These are phyloP conservation scores for Syritta pipiens DNA, from an alignment of 2,888 invertebrate genomes.

Conservation along the genomic window DNA sequence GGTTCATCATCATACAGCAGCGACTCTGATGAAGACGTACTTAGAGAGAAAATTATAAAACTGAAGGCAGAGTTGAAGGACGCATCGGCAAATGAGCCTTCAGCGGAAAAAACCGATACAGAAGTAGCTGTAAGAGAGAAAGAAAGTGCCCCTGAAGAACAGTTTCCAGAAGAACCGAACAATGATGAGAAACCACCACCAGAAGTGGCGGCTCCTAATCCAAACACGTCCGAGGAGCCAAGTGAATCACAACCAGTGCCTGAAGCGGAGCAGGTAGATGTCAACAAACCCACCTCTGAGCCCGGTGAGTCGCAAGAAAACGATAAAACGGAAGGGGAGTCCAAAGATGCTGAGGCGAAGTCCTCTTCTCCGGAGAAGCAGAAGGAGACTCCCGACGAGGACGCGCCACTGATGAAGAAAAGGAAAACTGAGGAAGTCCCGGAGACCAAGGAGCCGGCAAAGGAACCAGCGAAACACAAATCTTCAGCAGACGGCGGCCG, in stretches of 20 bases:
- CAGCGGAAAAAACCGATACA: not conserved
- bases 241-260: too few species aligned
- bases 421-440: not conserved
- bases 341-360: not conserved
- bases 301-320: too few species aligned
- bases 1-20: conserved; percentile 22
- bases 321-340: not conserved
- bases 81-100: not conserved
- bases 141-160: not conserved
- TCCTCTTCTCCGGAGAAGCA: not conserved
- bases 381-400: not conserved
- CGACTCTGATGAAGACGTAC: conserved; percentile 12
- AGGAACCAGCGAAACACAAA: conserved; percentile 1
- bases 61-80: not conserved
- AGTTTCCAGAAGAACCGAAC: too few species aligned
- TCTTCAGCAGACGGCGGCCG: conserved; percentile 25
- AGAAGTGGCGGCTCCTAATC: too few species aligned
- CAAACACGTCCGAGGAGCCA: too few species aligned
- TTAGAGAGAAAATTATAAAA: not conserved
- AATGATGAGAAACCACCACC: too few species aligned
- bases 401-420: not conserved
- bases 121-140: not conserved
- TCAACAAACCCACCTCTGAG: too few species aligned
- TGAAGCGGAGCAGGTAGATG: too few species aligned
- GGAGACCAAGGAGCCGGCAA: not conserved